Evolutionary conservation across 2,888 invertebrate genomes (phyloP).

Genomic region (Lasioglossum pauxillum): DNA sequence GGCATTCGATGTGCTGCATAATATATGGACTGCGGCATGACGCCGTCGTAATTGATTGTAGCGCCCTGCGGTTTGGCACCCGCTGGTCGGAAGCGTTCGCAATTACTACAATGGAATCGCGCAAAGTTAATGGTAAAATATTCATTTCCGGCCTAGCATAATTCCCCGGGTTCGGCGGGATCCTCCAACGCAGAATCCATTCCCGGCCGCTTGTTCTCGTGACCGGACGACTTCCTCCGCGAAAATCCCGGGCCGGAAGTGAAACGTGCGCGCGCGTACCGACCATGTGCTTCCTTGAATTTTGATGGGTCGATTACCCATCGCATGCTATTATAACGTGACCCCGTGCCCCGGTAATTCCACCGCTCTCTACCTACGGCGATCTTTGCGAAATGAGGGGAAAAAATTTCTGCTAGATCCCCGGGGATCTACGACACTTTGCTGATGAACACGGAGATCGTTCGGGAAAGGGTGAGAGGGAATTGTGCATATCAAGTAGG

Average conservation of each 20-base stretch:
- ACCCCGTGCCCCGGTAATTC: conserved; percentile 24
- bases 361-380: background rate
- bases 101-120: conserved; percentile 81
- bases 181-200: conserved; percentile 30
- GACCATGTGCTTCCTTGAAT: conserved; percentile 51
- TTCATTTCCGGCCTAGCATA: conserved; percentile 75
- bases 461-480: background rate
- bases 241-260: conserved; percentile 57
- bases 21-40: conserved; percentile 78
- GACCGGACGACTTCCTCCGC: conserved; percentile 21
- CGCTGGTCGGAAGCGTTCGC: conserved; percentile 80
- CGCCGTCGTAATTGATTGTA: conserved; percentile 82
- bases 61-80: conserved; percentile 81
- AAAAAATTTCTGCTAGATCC: background rate
- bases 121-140: conserved; percentile 80
- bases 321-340: conserved; percentile 29
- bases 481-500: conserved; percentile 1
- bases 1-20: conserved; percentile 79
- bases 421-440: background rate
- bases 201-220: conserved; percentile 37
- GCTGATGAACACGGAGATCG: background rate
- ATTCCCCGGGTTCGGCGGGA: conserved; percentile 37
- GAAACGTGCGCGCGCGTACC: conserved; percentile 1
- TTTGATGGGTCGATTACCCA: conserved; percentile 60
- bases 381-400: background rate